Conservation (phyloP, 2,888 invertebrate genomes). For the Sesia bembeciformis region DNA sequence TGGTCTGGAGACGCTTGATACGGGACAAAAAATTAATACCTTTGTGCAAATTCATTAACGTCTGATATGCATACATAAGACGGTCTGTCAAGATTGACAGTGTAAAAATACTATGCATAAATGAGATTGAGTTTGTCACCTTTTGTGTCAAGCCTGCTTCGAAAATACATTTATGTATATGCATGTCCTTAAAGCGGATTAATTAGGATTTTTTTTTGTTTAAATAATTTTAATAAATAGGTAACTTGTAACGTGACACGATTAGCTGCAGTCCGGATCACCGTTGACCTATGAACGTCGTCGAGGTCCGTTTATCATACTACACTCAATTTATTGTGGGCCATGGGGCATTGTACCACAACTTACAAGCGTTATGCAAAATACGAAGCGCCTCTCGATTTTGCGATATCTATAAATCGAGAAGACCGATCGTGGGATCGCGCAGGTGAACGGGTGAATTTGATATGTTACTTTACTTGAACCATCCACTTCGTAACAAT, state of each 20-base stretch:
- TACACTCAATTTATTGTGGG: constrained; percentile 35
- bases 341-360: constrained; percentile 48
- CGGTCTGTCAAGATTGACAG: too few relatives aligned
- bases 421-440: constrained; percentile 63
- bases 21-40: too few relatives aligned
- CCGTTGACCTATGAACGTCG: constrained; percentile 15
- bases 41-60: too few relatives aligned
- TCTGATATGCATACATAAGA: too few relatives aligned
- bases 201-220: too few relatives aligned
- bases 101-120: too few relatives aligned
- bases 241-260: too few relatives aligned
- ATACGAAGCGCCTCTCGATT: constrained; percentile 65
- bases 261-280: not conserved
- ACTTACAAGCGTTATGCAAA: constrained; percentile 65
- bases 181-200: too few relatives aligned
- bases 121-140: too few relatives aligned
- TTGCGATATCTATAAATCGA: constrained; percentile 61
- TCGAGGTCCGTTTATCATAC: constrained; percentile 18
- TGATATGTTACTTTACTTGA: constrained; percentile 52
- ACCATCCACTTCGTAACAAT: constrained; percentile 23
- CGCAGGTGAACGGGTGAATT: constrained; percentile 55
- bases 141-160: too few relatives aligned
- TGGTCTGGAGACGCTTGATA: not conserved
- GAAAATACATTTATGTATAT: too few relatives aligned
- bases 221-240: too few relatives aligned